Base-by-base conservation (phyloP, 2,113 vertebrate genomes). In the Gulo gulo region DNA sequence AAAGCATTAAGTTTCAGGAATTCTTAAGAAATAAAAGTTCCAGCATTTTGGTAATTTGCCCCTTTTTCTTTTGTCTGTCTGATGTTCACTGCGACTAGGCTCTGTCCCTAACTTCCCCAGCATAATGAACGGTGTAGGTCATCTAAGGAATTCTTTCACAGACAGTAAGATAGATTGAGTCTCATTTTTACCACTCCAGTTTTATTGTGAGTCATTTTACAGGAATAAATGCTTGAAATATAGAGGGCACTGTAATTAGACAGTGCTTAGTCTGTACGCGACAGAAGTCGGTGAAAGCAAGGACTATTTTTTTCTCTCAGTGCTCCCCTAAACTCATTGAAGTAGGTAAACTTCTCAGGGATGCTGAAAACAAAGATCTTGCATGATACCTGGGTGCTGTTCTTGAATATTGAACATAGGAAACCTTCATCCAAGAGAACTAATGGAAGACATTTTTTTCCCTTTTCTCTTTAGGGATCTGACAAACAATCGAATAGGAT, bases 401-500 rank as follows among this genome's bases (percentile, higher is more conserved):
- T 61, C 83, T 76, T 80, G 52, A 69, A 15, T 84, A 45, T 1
- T 0, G 59, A 55, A 34, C 39, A 13, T 69, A 7, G 71, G 52
- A 23, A 80, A 16, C 2, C n/a, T 94, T 82, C 67, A 9, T 87
- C 47, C 23, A 89, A 52, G 61, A 93, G 52, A 85, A 81, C 63
- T 88, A 88, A 95, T 15, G 23, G 31, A 67, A 95, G 21, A 45
- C 16, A 65, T 23, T 55, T 79, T 12, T 74, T 3, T 2, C 13
- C 29, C 4, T 5, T 67, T 92, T 89, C 81, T 91, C 61, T 36
- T 69, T 76, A 99, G 99, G 98, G 99, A 99, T 97, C 98, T 99
- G 98, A 99, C 99, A 88, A 99, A 99, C 98, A 99, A 99, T 98
- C 99, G 99, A 94, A 99, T 99, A 95, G 99, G 99, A 97, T 99